Evolutionary conservation across 2,113 vertebrate species (phyloP).

Genomic region (Melanocharis versteri): DNA sequence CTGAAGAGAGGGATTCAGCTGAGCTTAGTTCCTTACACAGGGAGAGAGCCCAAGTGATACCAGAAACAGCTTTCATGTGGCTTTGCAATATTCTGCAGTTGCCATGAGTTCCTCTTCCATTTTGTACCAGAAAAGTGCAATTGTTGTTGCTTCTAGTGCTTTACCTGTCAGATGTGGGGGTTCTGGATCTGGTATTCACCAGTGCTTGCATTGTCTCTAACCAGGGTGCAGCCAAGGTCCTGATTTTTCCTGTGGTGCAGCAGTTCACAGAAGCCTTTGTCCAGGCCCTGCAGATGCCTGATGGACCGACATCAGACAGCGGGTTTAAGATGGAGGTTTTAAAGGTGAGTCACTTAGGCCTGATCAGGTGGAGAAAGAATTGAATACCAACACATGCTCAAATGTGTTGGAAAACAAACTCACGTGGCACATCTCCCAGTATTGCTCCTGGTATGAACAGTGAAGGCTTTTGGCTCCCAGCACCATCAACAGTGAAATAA

Average conservation of each 20-base stretch:
- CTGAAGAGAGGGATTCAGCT: background rate
- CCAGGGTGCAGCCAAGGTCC: conserved; percentile 91
- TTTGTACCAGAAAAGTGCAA: background rate
- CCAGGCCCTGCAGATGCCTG: conserved; percentile 93
- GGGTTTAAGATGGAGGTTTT: conserved; percentile 98
- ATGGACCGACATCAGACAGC: conserved; percentile 91
- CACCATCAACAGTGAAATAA: background rate
- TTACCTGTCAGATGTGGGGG: background rate
- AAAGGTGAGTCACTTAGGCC: conserved; percentile 76
- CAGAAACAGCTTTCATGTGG: background rate
- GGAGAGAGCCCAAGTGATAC: background rate
- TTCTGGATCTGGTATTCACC: background rate
- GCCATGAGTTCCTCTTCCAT: background rate
- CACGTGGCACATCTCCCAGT: background rate
- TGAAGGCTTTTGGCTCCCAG: background rate
- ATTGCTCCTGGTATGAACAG: background rate
- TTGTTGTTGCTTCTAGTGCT: background rate
- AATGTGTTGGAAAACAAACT: background rate
- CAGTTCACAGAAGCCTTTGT: conserved; percentile 97
- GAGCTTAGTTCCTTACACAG: background rate
- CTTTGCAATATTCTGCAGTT: background rate
- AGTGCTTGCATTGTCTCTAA: background rate
- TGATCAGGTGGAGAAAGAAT: background rate
- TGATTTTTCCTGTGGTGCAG: conserved; percentile 96
- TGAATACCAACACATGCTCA: background rate